phyloP scores from a whole-genome alignment of 2,797 vertebrate genomes.

The Clarias pachynema region DNA sequence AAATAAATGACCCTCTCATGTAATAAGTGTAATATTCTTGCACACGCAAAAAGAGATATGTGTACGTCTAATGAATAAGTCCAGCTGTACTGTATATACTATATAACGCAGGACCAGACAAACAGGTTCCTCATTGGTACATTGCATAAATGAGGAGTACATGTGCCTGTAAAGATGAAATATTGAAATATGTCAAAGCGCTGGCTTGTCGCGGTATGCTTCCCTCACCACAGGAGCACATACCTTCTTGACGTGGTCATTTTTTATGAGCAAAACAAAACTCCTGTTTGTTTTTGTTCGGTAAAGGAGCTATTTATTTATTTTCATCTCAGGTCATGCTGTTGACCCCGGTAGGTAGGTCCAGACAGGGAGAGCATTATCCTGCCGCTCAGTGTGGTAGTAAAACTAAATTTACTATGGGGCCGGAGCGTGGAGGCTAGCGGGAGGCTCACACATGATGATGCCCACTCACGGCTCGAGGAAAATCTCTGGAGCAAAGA shows the following conservation, averaged over 20 bases:
- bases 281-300: constrained; percentile 65
- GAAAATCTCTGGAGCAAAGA: constrained; percentile 59
- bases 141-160: constrained; percentile 41
- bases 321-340: constrained; percentile 60
- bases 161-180: constrained; percentile 51
- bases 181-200: constrained; percentile 56
- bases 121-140: constrained; percentile 39
- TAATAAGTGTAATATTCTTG: background rate
- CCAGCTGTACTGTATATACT: constrained; percentile 15
- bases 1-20: background rate
- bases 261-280: constrained; percentile 67
- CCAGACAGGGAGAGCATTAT: constrained; percentile 65
- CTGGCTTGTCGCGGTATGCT: constrained; percentile 52
- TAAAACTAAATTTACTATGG: constrained; percentile 67
- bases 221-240: constrained; percentile 55
- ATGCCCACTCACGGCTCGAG: constrained; percentile 57
- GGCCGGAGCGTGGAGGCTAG: constrained; percentile 58
- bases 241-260: constrained; percentile 61
- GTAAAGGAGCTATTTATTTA: constrained; percentile 67
- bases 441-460: constrained; percentile 57
- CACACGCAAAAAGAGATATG: background rate
- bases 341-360: constrained; percentile 60
- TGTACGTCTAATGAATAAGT: constrained; percentile 15
- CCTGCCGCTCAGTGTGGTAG: constrained; percentile 59
- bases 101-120: constrained; percentile 25